Conservation (phyloP, 2,888 invertebrate genomes). For the Diplolepis rosae region DNA sequence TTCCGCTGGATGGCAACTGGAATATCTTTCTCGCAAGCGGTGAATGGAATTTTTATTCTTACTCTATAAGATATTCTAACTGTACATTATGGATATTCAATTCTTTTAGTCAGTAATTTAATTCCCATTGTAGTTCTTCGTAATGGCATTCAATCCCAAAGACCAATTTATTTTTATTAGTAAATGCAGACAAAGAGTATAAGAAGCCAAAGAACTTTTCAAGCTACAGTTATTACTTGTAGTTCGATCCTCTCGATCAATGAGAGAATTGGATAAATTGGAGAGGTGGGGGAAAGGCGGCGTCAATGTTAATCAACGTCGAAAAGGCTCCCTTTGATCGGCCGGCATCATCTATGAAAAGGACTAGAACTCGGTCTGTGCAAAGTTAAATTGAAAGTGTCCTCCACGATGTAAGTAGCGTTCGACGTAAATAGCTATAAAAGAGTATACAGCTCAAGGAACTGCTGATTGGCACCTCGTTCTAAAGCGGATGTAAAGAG, state of each 20-base stretch:
- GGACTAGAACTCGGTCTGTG: conserved; percentile 37
- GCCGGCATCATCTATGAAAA: conserved; percentile 36
- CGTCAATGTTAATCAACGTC: conserved; percentile 59
- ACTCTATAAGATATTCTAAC: too few relatives aligned
- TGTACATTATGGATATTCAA: too few relatives aligned
- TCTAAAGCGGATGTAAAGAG: conserved; percentile 26
- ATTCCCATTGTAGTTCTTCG: neutral
- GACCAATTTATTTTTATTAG: conserved; percentile 28
- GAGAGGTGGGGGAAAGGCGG: neutral
- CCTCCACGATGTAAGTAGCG: conserved; percentile 54
- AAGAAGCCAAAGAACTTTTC: conserved; percentile 20
- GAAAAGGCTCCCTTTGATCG: conserved; percentile 59
- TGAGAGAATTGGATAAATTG: conserved; percentile 1
- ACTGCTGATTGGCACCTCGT: conserved; percentile 31
- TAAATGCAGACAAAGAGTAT: conserved; percentile 23
- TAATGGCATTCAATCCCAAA: neutral
- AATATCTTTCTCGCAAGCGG: too few relatives aligned
- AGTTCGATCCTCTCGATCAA: conserved; percentile 22
- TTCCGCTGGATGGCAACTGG: too few relatives aligned
- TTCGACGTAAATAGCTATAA: conserved; percentile 46
- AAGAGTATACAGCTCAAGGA: conserved; percentile 54
- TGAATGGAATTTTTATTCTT: too few relatives aligned
- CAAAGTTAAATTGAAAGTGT: conserved; percentile 65
- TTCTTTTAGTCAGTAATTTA: too few relatives aligned
- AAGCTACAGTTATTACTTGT: conserved; percentile 26